Conservation (phyloP, 2,113 vertebrate species). For the Zapornia atra region DNA sequence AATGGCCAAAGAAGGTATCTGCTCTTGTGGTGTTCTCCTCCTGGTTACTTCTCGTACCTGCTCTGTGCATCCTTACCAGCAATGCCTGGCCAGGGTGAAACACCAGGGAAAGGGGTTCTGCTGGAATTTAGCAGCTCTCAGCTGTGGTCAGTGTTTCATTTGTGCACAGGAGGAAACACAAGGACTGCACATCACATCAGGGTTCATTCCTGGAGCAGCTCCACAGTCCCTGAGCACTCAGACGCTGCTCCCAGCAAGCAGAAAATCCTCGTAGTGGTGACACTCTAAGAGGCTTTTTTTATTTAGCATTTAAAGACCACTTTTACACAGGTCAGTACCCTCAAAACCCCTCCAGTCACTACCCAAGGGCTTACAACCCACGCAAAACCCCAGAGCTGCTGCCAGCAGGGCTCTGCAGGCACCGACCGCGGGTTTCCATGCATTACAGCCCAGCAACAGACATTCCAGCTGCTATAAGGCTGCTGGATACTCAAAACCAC, state of each 20-base stretch:
- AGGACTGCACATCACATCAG: background rate
- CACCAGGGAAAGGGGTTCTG: background rate
- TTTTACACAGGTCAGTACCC: background rate
- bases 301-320: background rate
- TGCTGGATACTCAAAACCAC: background rate
- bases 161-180: background rate
- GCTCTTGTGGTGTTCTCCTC: background rate
- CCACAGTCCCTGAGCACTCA: background rate
- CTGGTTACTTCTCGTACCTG: background rate
- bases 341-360: background rate
- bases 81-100: background rate
- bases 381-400: background rate
- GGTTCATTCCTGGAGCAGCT: background rate
- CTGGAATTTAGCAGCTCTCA: background rate
- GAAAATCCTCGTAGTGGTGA: background rate
- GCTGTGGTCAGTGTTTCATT: background rate
- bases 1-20: background rate
- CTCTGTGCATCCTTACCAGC: background rate
- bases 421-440: accelerated
- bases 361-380: accelerated
- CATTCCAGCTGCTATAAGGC: background rate
- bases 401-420: background rate
- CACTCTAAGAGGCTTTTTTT: background rate
- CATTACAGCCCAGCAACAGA: background rate
- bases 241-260: background rate